Conservation (phyloP, 2,113 vertebrate species). For the Cercocebus atys region DNA sequence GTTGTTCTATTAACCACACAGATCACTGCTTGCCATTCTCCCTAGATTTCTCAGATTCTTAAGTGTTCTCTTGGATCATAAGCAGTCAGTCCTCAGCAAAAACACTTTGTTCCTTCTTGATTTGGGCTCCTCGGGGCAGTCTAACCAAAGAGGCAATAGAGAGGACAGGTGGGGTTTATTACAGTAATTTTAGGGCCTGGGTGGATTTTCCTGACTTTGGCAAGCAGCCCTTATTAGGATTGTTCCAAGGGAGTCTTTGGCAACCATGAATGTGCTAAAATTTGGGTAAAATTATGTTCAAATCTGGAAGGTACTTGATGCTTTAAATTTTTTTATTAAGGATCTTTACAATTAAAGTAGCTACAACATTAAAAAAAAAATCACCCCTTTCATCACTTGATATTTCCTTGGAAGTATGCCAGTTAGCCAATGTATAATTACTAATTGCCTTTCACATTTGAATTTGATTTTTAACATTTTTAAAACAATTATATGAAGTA, state of each 20-base stretch:
- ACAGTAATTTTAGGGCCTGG: constrained; percentile 48
- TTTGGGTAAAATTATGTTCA: constrained; percentile 49
- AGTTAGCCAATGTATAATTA: constrained; percentile 15
- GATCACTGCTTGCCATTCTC: neutral
- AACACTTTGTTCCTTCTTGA: constrained; percentile 49
- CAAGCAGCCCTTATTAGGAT: neutral
- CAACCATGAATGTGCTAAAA: constrained; percentile 34
- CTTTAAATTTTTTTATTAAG: constrained; percentile 58
- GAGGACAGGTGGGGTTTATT: constrained; percentile 43
- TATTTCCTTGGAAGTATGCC: constrained; percentile 52
- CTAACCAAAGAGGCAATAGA: neutral
- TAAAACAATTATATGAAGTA: constrained; percentile 19
- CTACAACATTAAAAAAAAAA: constrained; percentile 10
- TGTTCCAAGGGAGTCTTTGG: constrained; percentile 37
- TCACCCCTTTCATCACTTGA: neutral
- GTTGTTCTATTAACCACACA: neutral
- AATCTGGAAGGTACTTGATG: constrained; percentile 41
- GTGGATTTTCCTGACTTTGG: constrained; percentile 48
- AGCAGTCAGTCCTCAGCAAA: constrained; percentile 8
- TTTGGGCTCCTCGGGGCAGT: neutral
- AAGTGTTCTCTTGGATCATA: constrained; percentile 45
- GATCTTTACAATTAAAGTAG: constrained; percentile 64
- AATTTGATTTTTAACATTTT: constrained; percentile 54
- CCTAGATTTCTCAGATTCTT: constrained; percentile 16
- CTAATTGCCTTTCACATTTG: constrained; percentile 44